Evolutionary conservation across 1,140 invertebrate species (phyloP).

Genomic region (Agrilus planipennis): DNA sequence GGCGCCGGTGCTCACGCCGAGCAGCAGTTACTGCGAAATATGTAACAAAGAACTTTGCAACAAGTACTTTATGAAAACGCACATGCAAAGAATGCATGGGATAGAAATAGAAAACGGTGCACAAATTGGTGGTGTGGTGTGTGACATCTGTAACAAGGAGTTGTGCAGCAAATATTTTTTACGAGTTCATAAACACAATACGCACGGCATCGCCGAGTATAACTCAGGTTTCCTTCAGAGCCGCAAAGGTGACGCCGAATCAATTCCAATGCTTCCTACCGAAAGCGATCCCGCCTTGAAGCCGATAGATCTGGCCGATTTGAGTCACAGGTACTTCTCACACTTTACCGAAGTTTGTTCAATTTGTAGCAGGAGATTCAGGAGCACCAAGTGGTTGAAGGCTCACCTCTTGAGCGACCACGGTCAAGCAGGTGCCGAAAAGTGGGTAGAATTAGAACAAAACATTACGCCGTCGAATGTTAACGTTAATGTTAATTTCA

Average conservation of each 20-base stretch:
- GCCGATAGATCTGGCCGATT: constrained; percentile 40
- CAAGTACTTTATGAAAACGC: constrained; percentile 99
- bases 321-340: constrained; percentile 51
- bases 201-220: constrained; percentile 84
- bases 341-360: constrained; percentile 72
- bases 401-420: constrained; percentile 82
- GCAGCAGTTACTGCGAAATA: constrained; percentile 92
- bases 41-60: constrained; percentile 99
- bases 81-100: constrained; percentile 99
- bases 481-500: constrained; percentile 18
- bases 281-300: constrained; percentile 41
- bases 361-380: constrained; percentile 76
- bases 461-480: constrained; percentile 25
- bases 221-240: constrained; percentile 40
- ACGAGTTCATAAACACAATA: constrained; percentile 94
- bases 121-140: constrained; percentile 83
- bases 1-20: constrained; percentile 42
- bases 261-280: constrained; percentile 16
- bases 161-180: constrained; percentile 96
- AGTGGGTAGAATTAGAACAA: constrained; percentile 53
- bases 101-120: constrained; percentile 89
- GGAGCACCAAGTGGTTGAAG: constrained; percentile 81
- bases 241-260: constrained; percentile 34
- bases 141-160: constrained; percentile 96
- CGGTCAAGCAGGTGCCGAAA: constrained; percentile 57